Evolutionary conservation across 2,797 vertebrate genomes (phyloP).

Genomic region (Urophycis tenuis): DNA sequence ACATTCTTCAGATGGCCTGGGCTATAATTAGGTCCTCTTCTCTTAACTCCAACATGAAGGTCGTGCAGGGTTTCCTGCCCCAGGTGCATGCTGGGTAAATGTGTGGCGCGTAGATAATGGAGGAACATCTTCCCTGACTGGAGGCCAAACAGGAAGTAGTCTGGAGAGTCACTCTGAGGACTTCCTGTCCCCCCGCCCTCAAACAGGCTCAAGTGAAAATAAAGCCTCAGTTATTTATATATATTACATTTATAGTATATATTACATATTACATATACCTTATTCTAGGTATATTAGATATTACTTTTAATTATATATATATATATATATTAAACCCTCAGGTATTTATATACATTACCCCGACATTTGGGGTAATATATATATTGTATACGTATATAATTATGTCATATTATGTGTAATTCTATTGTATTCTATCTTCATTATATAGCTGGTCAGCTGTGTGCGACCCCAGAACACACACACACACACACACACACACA

Average conservation of each 20-base stretch:
- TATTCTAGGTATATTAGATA: background rate
- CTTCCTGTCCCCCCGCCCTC: constrained; percentile 29
- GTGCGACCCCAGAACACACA: too few relatives aligned
- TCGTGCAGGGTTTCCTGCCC: constrained; percentile 64
- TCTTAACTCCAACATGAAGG: constrained; percentile 43
- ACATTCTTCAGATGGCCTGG: constrained; percentile 51
- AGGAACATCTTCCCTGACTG: constrained; percentile 44
- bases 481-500: too few relatives aligned
- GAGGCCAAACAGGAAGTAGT: constrained; percentile 56
- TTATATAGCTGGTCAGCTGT: background rate
- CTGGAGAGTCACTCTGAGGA: constrained; percentile 38
- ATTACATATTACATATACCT: background rate
- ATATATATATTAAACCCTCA: background rate
- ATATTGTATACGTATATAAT: background rate
- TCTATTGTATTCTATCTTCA: background rate
- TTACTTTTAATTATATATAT: background rate
- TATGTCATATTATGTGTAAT: background rate
- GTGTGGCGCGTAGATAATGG: constrained; percentile 50
- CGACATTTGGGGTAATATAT: too few relatives aligned
- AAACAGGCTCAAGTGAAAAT: constrained; percentile 11
- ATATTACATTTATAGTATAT: background rate
- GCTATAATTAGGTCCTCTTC: constrained; percentile 53
- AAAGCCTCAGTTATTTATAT: background rate
- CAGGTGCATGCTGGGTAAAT: constrained; percentile 46
- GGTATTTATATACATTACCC: background rate